A percentile compares a stretch with the other conserved stretches of the same genome.
Conservation (phyloP, 2,888 invertebrate genomes). For the Temnothorax unifasciatus region DNA sequence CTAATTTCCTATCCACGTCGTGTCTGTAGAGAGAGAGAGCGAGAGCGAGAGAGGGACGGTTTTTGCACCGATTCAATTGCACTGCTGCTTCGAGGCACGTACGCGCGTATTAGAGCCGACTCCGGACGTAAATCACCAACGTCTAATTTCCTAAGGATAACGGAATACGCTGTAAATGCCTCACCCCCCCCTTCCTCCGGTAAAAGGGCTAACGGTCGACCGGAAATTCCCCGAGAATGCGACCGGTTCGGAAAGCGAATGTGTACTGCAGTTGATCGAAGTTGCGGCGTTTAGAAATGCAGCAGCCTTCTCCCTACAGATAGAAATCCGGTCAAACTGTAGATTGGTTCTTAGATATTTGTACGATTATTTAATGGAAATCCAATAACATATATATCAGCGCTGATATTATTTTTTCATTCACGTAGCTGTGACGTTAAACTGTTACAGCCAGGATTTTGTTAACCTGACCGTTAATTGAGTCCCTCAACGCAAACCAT, state of each 20-base stretch:
- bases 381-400: not conserved
- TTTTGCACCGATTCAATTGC: conserved; percentile 58
- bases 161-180: conserved; percentile 49
- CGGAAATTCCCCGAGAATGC: conserved; percentile 11
- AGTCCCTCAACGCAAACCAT: not conserved
- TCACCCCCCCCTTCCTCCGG: not conserved
- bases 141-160: conserved; percentile 78
- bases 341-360: not conserved
- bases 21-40: conserved; percentile 6
- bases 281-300: not conserved
- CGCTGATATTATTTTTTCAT: not conserved
- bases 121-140: conserved; percentile 72
- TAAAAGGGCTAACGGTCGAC: conserved; percentile 42
- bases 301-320: not conserved
- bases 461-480: conserved; percentile 17
- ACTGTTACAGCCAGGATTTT: not conserved
- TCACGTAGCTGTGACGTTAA: not conserved
- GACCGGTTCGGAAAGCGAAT: not conserved
- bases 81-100: conserved; percentile 41
- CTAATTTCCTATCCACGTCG: conserved; percentile 70
- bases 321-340: not conserved
- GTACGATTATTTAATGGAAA: not conserved
- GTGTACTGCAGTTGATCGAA: conserved; percentile 18
- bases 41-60: conserved; percentile 13
- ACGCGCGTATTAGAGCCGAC: conserved; percentile 52